These are phyloP conservation scores for Diarsia rubi DNA, from an alignment of 2,888 invertebrate species.

Conservation along the genomic window DNA sequence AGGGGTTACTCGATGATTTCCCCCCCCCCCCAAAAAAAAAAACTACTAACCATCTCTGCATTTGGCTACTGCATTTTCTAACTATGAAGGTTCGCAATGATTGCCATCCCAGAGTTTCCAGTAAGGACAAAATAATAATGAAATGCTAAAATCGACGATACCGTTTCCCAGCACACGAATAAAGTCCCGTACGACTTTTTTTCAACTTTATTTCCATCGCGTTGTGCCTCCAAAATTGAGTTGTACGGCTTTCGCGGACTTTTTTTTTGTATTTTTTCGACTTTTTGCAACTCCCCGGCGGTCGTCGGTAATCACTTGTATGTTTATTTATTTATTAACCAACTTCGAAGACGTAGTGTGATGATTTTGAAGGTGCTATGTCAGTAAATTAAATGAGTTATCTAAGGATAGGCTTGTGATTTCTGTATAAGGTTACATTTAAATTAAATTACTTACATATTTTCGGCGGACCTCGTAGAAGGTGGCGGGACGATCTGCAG, in stretches of 20 bases:
- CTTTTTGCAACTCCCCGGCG: constrained; percentile 86
- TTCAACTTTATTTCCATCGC: constrained; percentile 84
- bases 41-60: neutral
- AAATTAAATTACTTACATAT: neutral
- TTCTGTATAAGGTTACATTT: neutral
- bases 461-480: too few relatives aligned
- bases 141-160: constrained; percentile 16
- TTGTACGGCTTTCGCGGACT: constrained; percentile 85
- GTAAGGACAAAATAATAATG: too few relatives aligned
- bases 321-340: constrained; percentile 87
- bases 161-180: constrained; percentile 73
- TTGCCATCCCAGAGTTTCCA: neutral
- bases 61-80: too few relatives aligned
- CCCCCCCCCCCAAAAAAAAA: too few relatives aligned
- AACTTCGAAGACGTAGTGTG: constrained; percentile 63
- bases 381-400: constrained; percentile 5
- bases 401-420: neutral
- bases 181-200: constrained; percentile 80
- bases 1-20: too few relatives aligned
- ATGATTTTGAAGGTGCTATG: constrained; percentile 38
- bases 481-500: too few relatives aligned
- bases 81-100: neutral
- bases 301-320: constrained; percentile 86
- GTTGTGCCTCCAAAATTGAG: constrained; percentile 90
- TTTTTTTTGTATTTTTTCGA: constrained; percentile 73